Evolutionary conservation across 30 jellyfish, hydroid and myxozoan genomes (phyloP).

Genomic region (Turritopsis dohrnii): DNA sequence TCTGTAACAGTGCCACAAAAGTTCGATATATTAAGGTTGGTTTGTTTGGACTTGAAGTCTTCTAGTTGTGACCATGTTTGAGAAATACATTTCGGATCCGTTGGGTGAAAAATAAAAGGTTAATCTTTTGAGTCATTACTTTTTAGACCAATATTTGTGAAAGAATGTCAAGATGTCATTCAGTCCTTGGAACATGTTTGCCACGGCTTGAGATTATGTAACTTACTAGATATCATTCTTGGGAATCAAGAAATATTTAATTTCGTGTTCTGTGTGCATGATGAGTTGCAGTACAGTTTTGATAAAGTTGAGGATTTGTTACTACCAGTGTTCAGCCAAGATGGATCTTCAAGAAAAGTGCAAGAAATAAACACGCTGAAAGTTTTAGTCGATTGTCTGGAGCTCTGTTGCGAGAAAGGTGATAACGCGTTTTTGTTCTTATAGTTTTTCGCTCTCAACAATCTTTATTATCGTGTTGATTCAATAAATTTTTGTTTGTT

Average conservation of each 20-base stretch:
- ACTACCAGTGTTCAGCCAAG: constrained; percentile 10
- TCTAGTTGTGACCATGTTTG: constrained; percentile 3
- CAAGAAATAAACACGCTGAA: constrained; percentile 21
- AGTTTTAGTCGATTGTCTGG: constrained; percentile 15
- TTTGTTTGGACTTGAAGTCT: too few species aligned
- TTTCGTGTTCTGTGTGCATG: neutral
- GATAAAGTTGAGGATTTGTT: constrained; percentile 12
- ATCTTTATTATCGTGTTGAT: neutral
- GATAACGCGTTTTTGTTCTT: constrained; percentile 1
- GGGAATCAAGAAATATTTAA: neutral
- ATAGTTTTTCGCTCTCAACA: neutral
- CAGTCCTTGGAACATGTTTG: neutral
- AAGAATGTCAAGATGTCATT: neutral
- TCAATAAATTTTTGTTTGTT: neutral
- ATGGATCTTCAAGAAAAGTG: constrained; percentile 2
- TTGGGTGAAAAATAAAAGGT: neutral
- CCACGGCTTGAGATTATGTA: neutral
- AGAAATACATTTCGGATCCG: neutral
- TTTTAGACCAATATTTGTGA: constrained; percentile 11
- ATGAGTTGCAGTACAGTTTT: neutral
- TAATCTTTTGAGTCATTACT: neutral
- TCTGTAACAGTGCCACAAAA: neutral
- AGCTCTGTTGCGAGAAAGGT: neutral
- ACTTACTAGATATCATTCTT: neutral
- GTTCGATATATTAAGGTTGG: neutral